Evolutionary conservation across 1,140 invertebrate genomes (phyloP).

Genomic region (Nymphalis io): DNA sequence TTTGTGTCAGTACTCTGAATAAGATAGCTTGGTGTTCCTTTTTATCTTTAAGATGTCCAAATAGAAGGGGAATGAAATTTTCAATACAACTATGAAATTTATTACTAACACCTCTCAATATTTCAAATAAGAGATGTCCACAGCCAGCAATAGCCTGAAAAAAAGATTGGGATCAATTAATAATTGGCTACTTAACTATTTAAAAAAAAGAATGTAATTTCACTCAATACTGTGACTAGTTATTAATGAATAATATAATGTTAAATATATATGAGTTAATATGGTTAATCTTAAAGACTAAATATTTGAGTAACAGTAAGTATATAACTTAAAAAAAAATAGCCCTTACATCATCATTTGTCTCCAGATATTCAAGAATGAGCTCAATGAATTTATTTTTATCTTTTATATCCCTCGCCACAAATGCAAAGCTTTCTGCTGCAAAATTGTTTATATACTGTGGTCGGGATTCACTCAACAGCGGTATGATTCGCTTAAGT

Average conservation of each 20-base stretch:
- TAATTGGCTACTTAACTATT: too few relatives aligned
- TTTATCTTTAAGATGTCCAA: conserved; percentile 82
- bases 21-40: conserved; percentile 81
- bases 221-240: too few relatives aligned
- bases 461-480: conserved; percentile 86
- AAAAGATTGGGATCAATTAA: background rate
- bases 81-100: conserved; percentile 91
- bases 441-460: conserved; percentile 94
- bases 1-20: conserved; percentile 83
- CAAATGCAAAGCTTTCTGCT: conserved; percentile 96
- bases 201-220: too few relatives aligned
- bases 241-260: too few relatives aligned
- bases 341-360: conserved; percentile 84
- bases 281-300: too few relatives aligned
- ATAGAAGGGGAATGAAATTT: conserved; percentile 83
- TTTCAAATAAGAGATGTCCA: conserved; percentile 92
- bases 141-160: conserved; percentile 85
- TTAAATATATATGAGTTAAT: too few relatives aligned
- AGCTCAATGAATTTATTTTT: conserved; percentile 87
- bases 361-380: conserved; percentile 85
- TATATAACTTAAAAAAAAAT: too few relatives aligned
- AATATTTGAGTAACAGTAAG: too few relatives aligned
- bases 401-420: conserved; percentile 92
- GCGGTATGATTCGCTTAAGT: conserved; percentile 87
- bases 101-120: conserved; percentile 88